phyloP scores from a whole-genome alignment of 2,797 vertebrate species.

The Sandelia bainsii region DNA sequence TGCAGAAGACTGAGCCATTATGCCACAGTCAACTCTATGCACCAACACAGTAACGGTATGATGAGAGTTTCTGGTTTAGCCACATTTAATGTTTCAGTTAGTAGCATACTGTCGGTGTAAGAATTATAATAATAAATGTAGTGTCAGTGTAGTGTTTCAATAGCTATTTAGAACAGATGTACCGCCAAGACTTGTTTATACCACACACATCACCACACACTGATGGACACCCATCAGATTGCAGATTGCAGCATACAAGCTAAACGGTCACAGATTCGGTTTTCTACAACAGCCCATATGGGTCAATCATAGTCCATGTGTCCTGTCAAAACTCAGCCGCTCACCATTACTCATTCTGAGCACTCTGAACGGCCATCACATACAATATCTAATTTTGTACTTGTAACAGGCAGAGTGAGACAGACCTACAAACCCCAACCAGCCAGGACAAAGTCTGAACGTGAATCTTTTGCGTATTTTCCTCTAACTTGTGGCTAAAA shows the following conservation, averaged over 20 bases:
- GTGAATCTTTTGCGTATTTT: too few relatives aligned
- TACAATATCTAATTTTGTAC: not conserved
- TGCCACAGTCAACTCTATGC: slow-evolving; percentile 5
- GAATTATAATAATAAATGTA: slow-evolving; percentile 15
- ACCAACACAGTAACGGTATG: not conserved
- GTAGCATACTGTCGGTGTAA: not conserved
- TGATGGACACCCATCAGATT: slow-evolving; percentile 18
- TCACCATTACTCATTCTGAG: not conserved
- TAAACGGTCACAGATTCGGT: slow-evolving; percentile 23
- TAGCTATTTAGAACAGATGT: slow-evolving; percentile 16
- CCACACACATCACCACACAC: too few relatives aligned
- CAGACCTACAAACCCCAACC: too few relatives aligned
- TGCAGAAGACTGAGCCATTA: slow-evolving; percentile 32
- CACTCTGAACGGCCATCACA: slow-evolving; percentile 4
- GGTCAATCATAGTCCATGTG: slow-evolving; percentile 24
- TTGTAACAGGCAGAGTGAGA: not conserved
- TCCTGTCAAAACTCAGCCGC: slow-evolving; percentile 27
- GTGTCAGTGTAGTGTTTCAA: not conserved
- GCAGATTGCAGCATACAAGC: slow-evolving; percentile 20
- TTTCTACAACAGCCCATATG: slow-evolving; percentile 27
- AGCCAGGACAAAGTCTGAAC: not conserved
- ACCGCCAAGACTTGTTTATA: slow-evolving; percentile 31
- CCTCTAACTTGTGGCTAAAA: not conserved
- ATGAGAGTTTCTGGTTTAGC: not conserved
- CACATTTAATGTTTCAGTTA: not conserved